Evolutionary conservation across 2,113 vertebrate species (phyloP), one percentile per base, ranked within the genome.

Genomic region (Cervus canadensis): DNA sequence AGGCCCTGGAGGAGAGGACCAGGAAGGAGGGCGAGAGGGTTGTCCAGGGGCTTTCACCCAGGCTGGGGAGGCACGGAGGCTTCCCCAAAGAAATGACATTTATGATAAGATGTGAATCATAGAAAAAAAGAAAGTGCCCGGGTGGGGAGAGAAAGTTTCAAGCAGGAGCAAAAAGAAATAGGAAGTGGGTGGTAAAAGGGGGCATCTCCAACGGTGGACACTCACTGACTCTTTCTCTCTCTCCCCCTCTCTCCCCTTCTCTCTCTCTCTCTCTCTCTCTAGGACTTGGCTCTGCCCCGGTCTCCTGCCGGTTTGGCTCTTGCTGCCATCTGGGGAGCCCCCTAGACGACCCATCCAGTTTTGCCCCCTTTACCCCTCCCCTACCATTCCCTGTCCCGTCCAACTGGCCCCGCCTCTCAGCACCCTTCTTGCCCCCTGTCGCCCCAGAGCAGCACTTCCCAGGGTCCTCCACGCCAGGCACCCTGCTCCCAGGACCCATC

Each of bases 301-400:
- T 33, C 15, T 43, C 64, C 1, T 94, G 40, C 84, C 50, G 60
- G 48, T 88, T 95, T 5, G 25, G 83, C 6, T 82, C 94, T 56
- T 95, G 97, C 84, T 98, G 96, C 94, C 40, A 40, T 2, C 2
- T 87, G 23, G 87, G 92, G 62, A 71, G 23, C 43, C 87, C 74
- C 59, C 87, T 17, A 3, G 78, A 81, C 2, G 26, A 96, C 17
- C 52, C 52, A 3, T 48, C 92, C 10, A 4, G 13, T 11, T 59
- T 84, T 15, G 87, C 79, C 2, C 14, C 95, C 64, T 83, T 93
- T 21, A 6, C 93, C 7, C 43, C 84, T 0, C 12, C 92, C 0
- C 33, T 92, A 15, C 89, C 28, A 0, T 33, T 91, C 4, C 7
- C 52, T 4, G 8, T 78, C 33, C n/a, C 89, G 10, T 59, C 92